phyloP scores from a whole-genome alignment of 2,888 invertebrate species.

The Lottia scabra region DNA sequence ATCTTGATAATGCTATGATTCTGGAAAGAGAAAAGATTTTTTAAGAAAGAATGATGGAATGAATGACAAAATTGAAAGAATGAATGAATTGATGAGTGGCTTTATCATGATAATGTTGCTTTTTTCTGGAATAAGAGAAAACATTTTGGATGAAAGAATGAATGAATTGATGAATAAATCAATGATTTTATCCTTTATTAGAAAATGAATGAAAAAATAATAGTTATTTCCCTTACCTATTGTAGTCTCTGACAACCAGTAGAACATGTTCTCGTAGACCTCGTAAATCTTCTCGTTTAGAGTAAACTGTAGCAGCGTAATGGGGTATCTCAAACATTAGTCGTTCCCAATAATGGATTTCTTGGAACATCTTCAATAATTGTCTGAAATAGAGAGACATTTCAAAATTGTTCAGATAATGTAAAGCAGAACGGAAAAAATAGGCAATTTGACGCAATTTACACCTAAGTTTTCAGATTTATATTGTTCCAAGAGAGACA shows the following conservation, averaged over 20 bases:
- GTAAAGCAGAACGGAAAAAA: too few relatives aligned
- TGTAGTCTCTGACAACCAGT: conserved; percentile 69
- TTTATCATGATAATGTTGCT: conserved; percentile 66
- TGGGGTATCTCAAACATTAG: conserved; percentile 79
- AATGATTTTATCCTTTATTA: too few relatives aligned
- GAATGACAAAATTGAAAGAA: too few relatives aligned
- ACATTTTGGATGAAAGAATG: not conserved
- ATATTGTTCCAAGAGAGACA: too few relatives aligned
- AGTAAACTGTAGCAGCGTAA: conserved; percentile 76
- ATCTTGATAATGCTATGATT: conserved; percentile 73
- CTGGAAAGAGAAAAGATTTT: conserved; percentile 54
- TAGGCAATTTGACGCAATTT: too few relatives aligned
- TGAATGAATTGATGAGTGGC: too few relatives aligned
- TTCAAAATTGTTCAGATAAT: too few relatives aligned
- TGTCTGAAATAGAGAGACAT: conserved; percentile 70
- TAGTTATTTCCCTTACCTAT: conserved; percentile 53
- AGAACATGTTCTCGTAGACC: conserved; percentile 67
- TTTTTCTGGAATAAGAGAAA: conserved; percentile 71
- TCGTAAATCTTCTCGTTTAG: conserved; percentile 65
- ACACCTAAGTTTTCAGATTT: too few relatives aligned
- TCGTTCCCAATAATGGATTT: conserved; percentile 81
- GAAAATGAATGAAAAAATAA: too few relatives aligned
- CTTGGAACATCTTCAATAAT: conserved; percentile 78
- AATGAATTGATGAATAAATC: too few relatives aligned
- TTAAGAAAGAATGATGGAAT: not conserved